Percentiles rank a stretch among this genome's conserved stretches.
Conservation (phyloP, 2,888 invertebrate genomes). For the Prosopocoilus inquinatus region DNA sequence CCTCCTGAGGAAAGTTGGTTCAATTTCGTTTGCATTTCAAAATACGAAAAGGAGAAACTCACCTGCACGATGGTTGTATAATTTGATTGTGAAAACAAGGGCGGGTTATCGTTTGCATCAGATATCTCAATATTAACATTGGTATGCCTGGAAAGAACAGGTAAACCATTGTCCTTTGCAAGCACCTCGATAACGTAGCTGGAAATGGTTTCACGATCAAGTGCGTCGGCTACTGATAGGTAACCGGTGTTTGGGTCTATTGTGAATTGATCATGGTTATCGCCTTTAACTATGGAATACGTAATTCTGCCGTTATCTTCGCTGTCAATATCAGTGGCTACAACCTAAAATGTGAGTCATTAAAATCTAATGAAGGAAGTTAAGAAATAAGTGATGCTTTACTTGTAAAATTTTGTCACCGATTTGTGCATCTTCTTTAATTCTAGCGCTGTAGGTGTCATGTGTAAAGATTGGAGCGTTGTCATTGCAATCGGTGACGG, state of each 20-base stretch:
- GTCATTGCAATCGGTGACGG: conserved; percentile 83
- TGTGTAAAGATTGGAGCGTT: conserved; percentile 81
- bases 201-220: conserved; percentile 81
- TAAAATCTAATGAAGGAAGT: not conserved
- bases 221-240: conserved; percentile 67
- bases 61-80: conserved; percentile 75
- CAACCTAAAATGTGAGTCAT: conserved; percentile 50
- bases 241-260: conserved; percentile 77
- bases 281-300: conserved; percentile 76
- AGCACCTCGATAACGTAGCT: conserved; percentile 77
- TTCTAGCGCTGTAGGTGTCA: conserved; percentile 70
- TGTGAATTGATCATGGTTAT: conserved; percentile 72
- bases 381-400: conserved; percentile 17
- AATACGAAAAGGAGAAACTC: conserved; percentile 9
- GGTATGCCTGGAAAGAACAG: conserved; percentile 70
- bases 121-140: conserved; percentile 76
- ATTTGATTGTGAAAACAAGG: conserved; percentile 74
- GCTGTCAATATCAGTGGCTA: conserved; percentile 83
- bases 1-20: conserved; percentile 63
- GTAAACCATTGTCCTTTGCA: conserved; percentile 79
- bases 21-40: too few species aligned
- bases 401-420: conserved; percentile 75
- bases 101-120: conserved; percentile 93
- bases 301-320: conserved; percentile 75
- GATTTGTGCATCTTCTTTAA: conserved; percentile 74